Conservation (phyloP, 2,797 vertebrate species). For the Enteromius mattozi region DNA sequence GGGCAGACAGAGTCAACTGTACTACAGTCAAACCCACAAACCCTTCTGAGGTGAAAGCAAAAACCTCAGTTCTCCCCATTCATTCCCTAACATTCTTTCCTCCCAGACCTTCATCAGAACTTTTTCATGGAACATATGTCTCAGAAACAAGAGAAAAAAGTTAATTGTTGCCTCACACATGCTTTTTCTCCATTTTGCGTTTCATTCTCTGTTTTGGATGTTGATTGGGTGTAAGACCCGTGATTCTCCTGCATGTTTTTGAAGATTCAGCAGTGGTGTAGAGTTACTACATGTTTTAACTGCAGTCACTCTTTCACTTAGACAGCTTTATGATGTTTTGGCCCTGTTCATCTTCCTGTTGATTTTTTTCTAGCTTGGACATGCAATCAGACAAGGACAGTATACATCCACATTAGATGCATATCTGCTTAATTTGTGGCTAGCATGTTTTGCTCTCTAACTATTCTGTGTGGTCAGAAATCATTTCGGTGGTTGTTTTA, state of each 20-base stretch:
- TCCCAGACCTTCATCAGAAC: not conserved
- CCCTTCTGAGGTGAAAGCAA: slow-evolving; percentile 22
- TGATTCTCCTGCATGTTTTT: not conserved
- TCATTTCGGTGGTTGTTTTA: slow-evolving; percentile 28
- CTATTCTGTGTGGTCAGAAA: slow-evolving; percentile 49
- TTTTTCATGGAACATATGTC: not conserved
- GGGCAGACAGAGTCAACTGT: not conserved
- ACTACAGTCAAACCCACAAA: slow-evolving; percentile 18
- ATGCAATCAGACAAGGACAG: slow-evolving; percentile 7
- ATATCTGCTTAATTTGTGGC: slow-evolving; percentile 15
- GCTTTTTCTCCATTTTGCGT: not conserved
- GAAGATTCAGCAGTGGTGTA: slow-evolving; percentile 25
- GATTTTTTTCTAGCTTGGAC: not conserved
- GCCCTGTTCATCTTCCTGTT: not conserved
- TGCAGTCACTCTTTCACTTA: slow-evolving; percentile 16
- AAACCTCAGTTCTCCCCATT: slow-evolving; percentile 12
- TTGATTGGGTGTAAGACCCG: no score
- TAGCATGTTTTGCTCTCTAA: slow-evolving; percentile 14
- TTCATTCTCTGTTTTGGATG: no score
- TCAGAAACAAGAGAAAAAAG: not conserved
- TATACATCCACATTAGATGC: slow-evolving; percentile 2
- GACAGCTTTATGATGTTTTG: slow-evolving; percentile 26
- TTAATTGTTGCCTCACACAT: not conserved
- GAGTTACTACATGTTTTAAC: slow-evolving; percentile 27
- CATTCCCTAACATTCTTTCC: slow-evolving; percentile 1